Percentiles rank a stretch among this genome's conserved stretches.
Evolutionary conservation across 2,797 vertebrate genomes (phyloP).

Genomic region (Pangasius sanitwongsei): DNA sequence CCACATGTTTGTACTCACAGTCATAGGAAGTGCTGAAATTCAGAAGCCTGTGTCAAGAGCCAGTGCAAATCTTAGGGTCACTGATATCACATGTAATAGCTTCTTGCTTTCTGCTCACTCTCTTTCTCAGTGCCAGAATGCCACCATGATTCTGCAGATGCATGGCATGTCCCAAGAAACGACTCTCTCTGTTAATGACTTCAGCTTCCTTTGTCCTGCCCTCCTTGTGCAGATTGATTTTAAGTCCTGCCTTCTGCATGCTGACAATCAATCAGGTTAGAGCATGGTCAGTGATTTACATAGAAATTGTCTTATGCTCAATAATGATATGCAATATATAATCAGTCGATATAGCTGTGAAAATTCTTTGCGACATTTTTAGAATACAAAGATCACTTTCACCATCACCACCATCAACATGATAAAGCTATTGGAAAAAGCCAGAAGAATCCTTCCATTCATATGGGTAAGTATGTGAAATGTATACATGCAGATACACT

Average conservation of each 20-base stretch:
- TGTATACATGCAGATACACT: not conserved
- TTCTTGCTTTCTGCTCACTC: not conserved
- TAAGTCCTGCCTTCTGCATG: conserved; percentile 82
- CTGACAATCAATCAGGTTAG: conserved; percentile 58
- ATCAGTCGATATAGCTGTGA: not conserved
- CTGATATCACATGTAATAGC: not conserved
- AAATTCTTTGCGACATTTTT: not conserved
- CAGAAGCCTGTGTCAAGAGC: not conserved
- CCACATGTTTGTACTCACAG: too few species aligned
- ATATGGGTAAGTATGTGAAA: conserved; percentile 50
- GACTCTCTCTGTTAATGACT: conserved; percentile 79
- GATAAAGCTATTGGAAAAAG: conserved; percentile 29
- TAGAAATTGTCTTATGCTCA: not conserved
- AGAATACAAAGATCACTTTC: conserved; percentile 54
- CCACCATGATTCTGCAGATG: conserved; percentile 80
- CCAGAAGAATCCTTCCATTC: conserved; percentile 46
- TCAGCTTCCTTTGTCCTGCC: conserved; percentile 89
- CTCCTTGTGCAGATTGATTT: conserved; percentile 91
- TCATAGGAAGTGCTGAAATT: not conserved
- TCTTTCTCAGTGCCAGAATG: conserved; percentile 83
- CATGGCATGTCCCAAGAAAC: conserved; percentile 85
- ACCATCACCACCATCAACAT: conserved; percentile 52
- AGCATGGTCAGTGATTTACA: not conserved
- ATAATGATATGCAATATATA: not conserved
- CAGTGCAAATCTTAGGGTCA: not conserved